Evolutionary conservation across 1,140 invertebrate genomes (phyloP), one percentile per base, ranked within the genome.

Genomic region (Anastrepha ludens): DNA sequence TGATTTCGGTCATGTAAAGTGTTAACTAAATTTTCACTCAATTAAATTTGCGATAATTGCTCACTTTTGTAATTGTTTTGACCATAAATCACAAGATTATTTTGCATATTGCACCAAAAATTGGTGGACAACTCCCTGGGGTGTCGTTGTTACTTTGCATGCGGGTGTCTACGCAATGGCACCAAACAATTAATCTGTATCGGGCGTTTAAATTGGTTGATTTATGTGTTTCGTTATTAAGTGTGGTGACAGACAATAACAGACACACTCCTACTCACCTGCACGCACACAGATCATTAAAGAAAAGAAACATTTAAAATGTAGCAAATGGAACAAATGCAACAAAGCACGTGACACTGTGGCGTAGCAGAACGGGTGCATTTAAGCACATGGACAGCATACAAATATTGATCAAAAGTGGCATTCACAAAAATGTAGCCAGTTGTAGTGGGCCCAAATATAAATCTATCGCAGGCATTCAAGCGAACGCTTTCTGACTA

Each of bases 141-240:
- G 11, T 47, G 41, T 44, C 41, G 13, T 74, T 8, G 67, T 47
- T 44, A 39, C 39, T 74, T 70, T 44, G 15, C 67, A 44, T 41
- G 2, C 15, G 67, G 39, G 44, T 47, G 67, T 74, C 67, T n/a
- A 41, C 67, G 67, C 67, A n/a, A 13, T 55, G 50, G 50, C 50
- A 55, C 11, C 50, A 55, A 74, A 74, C 67, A 74, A 74, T 74
- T 74, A 74, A 74, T 41, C 67, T 74, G 41, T 74, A 74, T 74
- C 41, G 41, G 67, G 67, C 67, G 15, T 74, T 74, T 74, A 47
- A 74, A 74, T 74, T 74, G 67, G 67, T 41, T 74, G 67, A 74
- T 74, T 74, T 74, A 74, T 74, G 67, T 44, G 8, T 74, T 44
- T 44, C 4, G 39, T 47, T 74, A 74, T 47, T 44, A 74, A 74